These are phyloP conservation scores for Capitella teleta DNA, from an alignment of 1,140 invertebrate species.

Conservation along the genomic window DNA sequence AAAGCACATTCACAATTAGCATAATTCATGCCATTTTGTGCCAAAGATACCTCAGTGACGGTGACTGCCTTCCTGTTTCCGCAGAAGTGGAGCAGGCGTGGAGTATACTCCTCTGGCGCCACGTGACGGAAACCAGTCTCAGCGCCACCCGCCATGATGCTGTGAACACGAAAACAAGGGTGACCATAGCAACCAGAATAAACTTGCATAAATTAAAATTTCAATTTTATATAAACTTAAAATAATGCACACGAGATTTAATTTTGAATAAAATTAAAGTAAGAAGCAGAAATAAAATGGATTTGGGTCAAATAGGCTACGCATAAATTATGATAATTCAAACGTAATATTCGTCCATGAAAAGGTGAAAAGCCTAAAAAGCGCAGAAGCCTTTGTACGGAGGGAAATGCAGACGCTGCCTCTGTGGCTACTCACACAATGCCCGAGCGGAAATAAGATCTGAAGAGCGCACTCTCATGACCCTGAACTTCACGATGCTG, in stretches of 20 bases:
- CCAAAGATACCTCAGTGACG: slow-evolving; percentile 38
- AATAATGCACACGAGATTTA: no score
- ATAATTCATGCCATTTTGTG: neutral
- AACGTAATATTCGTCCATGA: no score
- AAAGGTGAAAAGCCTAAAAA: no score
- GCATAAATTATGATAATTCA: no score
- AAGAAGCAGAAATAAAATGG: no score
- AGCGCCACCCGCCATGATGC: slow-evolving; percentile 50
- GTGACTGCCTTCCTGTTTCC: slow-evolving; percentile 19
- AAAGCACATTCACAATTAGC: neutral
- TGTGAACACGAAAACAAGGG: slow-evolving; percentile 18
- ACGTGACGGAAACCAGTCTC: slow-evolving; percentile 48
- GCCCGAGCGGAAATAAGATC: slow-evolving; percentile 64
- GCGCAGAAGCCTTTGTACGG: no score
- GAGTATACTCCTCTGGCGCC: slow-evolving; percentile 41
- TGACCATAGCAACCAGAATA: neutral
- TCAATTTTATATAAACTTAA: no score
- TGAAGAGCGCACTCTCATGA: slow-evolving; percentile 56
- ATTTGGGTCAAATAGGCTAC: no score
- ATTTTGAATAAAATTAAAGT: no score
- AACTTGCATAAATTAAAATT: no score
- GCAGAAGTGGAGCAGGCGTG: slow-evolving; percentile 51
- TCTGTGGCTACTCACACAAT: slow-evolving; percentile 1
- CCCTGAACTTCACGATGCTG: slow-evolving; percentile 74
- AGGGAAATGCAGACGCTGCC: no score